Evolutionary conservation across 2,113 vertebrate species (phyloP).

Genomic region (Hystrix cristata): DNA sequence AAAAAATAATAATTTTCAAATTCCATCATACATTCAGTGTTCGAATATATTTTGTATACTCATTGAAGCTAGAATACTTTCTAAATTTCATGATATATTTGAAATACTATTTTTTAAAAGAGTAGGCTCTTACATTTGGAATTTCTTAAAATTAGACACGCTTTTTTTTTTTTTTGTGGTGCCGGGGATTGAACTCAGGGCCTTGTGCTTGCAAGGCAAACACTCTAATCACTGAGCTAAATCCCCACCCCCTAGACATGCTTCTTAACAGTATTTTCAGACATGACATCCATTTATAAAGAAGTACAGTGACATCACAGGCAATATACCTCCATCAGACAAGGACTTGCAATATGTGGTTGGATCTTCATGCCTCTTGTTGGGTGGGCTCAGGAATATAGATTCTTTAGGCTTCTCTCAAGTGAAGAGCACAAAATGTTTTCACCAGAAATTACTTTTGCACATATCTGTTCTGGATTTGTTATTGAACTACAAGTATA

Average conservation of each 20-base stretch:
- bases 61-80: background rate
- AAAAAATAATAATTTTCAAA: background rate
- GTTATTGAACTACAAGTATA: constrained; percentile 21
- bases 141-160: constrained; percentile 19
- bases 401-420: background rate
- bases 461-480: constrained; percentile 43
- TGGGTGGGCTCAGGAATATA: background rate
- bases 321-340: background rate
- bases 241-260: no score
- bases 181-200: no score
- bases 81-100: constrained; percentile 39
- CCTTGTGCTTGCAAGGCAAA: no score
- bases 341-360: background rate
- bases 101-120: background rate
- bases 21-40: background rate
- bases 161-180: background rate
- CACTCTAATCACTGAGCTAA: no score
- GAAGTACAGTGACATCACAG: background rate
- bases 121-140: background rate
- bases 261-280: background rate
- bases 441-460: constrained; percentile 27
- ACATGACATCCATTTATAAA: background rate
- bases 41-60: constrained; percentile 17
- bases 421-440: background rate
- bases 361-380: background rate